These are phyloP conservation scores for Drosophila pullipes DNA, from an alignment of 2,888 invertebrate genomes.

Conservation along the genomic window DNA sequence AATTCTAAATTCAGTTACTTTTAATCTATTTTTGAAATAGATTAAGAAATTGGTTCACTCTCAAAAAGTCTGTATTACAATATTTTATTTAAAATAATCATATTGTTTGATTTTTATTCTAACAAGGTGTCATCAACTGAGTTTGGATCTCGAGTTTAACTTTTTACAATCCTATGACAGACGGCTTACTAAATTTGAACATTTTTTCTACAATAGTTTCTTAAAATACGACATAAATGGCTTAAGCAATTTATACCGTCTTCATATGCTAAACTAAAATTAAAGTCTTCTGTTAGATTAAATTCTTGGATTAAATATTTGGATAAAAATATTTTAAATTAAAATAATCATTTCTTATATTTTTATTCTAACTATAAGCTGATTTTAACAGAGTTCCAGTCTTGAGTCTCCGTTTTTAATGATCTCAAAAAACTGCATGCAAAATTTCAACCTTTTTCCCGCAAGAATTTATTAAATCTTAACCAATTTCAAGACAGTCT, in stretches of 20 bases:
- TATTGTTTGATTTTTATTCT: background rate
- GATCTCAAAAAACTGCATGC: background rate
- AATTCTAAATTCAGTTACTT: fast-evolving
- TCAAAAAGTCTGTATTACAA: background rate
- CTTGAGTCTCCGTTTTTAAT: background rate
- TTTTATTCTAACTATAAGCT: background rate
- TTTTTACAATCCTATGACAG: background rate
- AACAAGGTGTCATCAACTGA: background rate
- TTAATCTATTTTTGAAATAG: background rate
- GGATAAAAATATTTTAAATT: background rate
- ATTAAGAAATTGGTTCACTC: background rate
- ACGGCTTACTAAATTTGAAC: background rate
- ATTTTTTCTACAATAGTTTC: background rate
- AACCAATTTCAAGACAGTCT: background rate
- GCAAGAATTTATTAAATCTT: background rate
- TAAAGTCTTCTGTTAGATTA: background rate
- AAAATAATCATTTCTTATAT: background rate
- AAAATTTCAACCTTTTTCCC: background rate
- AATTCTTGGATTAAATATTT: background rate
- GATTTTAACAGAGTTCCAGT: background rate
- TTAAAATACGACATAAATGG: background rate
- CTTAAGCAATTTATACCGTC: background rate
- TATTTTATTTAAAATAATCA: background rate
- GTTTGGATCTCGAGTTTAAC: background rate
- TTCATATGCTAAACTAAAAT: background rate